Evolutionary conservation across 2,113 vertebrate genomes (phyloP).

Genomic region (Triplophysa tibetana): DNA sequence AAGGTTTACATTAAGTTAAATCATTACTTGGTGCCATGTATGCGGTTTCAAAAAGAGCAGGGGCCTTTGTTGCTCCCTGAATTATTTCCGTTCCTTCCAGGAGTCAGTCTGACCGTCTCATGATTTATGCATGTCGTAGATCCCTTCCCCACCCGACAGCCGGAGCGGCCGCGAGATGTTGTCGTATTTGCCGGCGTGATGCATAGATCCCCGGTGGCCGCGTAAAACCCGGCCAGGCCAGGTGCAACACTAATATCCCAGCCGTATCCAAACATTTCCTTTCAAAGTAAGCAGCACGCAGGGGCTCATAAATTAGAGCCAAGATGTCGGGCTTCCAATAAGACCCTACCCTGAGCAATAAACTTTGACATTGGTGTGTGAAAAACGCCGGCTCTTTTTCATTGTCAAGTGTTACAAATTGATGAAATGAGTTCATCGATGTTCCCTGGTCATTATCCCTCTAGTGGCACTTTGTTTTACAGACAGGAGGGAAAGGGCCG

Average conservation of each 20-base stretch:
- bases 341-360: conserved; percentile 83
- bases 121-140: conserved; percentile 58
- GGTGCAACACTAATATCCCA: conserved; percentile 95
- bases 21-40: background rate
- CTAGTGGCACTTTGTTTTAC: conserved; percentile 95
- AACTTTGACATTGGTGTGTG: conserved; percentile 88
- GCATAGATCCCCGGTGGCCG: conserved; percentile 88
- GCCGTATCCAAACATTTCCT: conserved; percentile 98
- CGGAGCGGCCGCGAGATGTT: conserved; percentile 61
- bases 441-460: conserved; percentile 93
- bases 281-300: conserved; percentile 93
- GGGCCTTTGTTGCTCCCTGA: conserved; percentile 48
- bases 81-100: conserved; percentile 52
- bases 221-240: conserved; percentile 82
- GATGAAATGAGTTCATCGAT: conserved; percentile 91
- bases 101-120: conserved; percentile 51
- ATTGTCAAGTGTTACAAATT: conserved; percentile 96
- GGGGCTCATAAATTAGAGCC: conserved; percentile 95
- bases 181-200: conserved; percentile 81
- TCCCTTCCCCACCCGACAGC: conserved; percentile 35
- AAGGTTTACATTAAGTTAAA: conserved; percentile 20
- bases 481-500: conserved; percentile 86
- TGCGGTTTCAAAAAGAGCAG: conserved; percentile 18
- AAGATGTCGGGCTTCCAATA: conserved; percentile 86
- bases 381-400: conserved; percentile 84